phyloP scores from a whole-genome alignment of 2,888 invertebrate species.

The Scaeva pyrastri region DNA sequence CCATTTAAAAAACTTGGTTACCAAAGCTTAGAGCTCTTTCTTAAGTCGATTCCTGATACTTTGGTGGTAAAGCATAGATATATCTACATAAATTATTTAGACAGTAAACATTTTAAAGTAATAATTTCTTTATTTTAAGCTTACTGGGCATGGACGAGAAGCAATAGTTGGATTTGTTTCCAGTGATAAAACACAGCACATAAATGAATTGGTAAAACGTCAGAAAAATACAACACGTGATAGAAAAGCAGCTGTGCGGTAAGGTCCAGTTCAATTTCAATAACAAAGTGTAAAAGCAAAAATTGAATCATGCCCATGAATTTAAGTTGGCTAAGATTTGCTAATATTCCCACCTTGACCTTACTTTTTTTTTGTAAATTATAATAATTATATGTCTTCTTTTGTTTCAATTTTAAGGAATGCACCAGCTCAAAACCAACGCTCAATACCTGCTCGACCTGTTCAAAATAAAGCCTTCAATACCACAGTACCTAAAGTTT shows the following conservation, averaged over 20 bases:
- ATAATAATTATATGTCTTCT: neutral
- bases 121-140: slow-evolving; percentile 65
- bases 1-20: slow-evolving; percentile 79
- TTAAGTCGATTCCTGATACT: slow-evolving; percentile 79
- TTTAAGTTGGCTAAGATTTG: no score
- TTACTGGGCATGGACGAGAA: slow-evolving; percentile 78
- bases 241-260: slow-evolving; percentile 52
- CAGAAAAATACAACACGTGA: slow-evolving; percentile 78
- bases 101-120: neutral
- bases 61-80: slow-evolving; percentile 77
- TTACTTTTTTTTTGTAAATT: neutral
- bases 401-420: slow-evolving; percentile 6
- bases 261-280: slow-evolving; percentile 2
- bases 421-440: neutral
- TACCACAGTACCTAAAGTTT: neutral
- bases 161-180: slow-evolving; percentile 77
- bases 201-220: slow-evolving; percentile 78
- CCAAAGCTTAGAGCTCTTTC: slow-evolving; percentile 78
- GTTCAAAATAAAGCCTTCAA: neutral
- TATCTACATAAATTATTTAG: neutral
- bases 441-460: neutral
- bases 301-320: no score
- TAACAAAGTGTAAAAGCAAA: neutral
- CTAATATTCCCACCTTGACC: no score
- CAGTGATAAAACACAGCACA: slow-evolving; percentile 78